phyloP scores from a whole-genome alignment of 2,797 vertebrate genomes.

The Gymnothorax reevesii region DNA sequence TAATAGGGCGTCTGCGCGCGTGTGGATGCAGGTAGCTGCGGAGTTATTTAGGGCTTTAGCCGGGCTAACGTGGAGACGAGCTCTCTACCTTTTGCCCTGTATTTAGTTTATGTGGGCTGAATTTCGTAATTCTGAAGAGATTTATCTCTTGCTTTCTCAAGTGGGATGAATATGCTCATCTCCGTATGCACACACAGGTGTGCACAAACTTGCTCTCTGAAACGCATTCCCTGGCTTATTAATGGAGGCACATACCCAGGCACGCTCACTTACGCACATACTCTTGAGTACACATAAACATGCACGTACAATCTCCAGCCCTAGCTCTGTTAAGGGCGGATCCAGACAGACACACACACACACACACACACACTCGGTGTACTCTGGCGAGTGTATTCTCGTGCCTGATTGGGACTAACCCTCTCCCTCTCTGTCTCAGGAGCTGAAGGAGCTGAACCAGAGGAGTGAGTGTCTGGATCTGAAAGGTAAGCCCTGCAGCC shows the following conservation, averaged over 20 bases:
- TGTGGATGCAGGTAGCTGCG: background rate
- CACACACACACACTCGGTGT: background rate
- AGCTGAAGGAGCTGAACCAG: conserved; percentile 85
- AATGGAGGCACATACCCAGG: background rate
- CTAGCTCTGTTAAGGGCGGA: background rate
- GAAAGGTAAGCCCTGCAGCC: conserved; percentile 80
- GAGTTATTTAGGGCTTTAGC: background rate
- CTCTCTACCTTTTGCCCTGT: background rate
- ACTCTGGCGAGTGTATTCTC: background rate
- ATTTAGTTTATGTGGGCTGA: background rate
- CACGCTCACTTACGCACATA: background rate
- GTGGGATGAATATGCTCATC: background rate
- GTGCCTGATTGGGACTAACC: background rate
- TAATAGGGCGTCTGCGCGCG: background rate
- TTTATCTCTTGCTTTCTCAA: background rate
- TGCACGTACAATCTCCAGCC: background rate
- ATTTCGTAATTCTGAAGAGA: background rate
- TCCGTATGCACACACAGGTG: background rate
- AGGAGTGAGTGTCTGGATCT: conserved; percentile 91
- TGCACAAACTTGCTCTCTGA: conserved; percentile 18
- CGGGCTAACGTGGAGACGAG: background rate
- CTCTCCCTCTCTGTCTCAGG: conserved; percentile 68
- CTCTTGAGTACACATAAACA: background rate
- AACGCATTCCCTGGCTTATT: background rate
- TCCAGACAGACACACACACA: background rate